Base-by-base conservation (phyloP, 2,888 invertebrate species). In the Malachius bipustulatus region DNA sequence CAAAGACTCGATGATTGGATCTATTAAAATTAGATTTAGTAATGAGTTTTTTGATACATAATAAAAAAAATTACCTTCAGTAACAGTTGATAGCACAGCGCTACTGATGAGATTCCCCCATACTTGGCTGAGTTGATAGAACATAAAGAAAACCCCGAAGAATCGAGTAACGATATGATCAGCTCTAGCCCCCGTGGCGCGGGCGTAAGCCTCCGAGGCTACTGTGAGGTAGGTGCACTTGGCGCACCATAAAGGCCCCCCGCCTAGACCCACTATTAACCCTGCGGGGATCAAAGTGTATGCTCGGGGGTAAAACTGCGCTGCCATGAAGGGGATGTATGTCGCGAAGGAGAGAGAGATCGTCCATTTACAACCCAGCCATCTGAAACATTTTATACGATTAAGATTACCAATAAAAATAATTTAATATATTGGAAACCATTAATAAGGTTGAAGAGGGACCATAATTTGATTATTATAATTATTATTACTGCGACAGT, bases 141-240 rank as follows among this genome's bases (percentile, higher is more conserved):
- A 84, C 77, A 91, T 85, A 70, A 93, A 96, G 67, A 96, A 96
- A 4, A 91, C 71, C 0, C 94, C 94, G 57, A 94, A 94, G 65
- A 93, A 93, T 48, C 87, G 70, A 6, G 89, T 87, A 30, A 93
- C 85, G 36, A 87, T 71, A 3, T 85, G 77, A 42, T 89, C 84
- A 3, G 75, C 67, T 14, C 70, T 60, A 2, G 77, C 69, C 9
- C 77, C 77, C 0, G 78, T 75, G 32, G 85, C 61, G 47, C 73
- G 72, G 0, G 87, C 69, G 54, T 90, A 85, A 1, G 85, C 80
- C 51, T 85, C 82, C 0, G 80, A 72, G 4, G 75, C 81, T 48
- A 88, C 80, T 3, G 90, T 89, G 3, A 96, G 66, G 54, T 91
- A 94, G 0, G 90, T 88, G 58, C 94, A 93, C 61, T 94, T 93